These are phyloP conservation scores for Carcina quercana DNA, from an alignment of 2,888 invertebrate genomes.

Conservation along the genomic window DNA sequence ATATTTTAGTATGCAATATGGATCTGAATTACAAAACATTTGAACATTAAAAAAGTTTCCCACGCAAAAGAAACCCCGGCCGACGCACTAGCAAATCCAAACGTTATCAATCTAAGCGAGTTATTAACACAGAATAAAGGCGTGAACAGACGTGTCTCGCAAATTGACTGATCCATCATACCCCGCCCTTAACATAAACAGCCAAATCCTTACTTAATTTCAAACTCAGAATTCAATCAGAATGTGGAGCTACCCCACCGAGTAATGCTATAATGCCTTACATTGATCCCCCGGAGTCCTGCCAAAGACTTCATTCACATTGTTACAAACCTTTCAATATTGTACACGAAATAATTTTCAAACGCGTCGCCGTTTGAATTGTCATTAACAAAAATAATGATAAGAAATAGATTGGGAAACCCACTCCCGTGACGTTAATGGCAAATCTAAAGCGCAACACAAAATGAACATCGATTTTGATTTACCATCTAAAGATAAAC, in stretches of 20 bases:
- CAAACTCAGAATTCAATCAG: constrained; percentile 73
- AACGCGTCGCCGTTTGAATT: constrained; percentile 57
- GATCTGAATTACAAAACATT: too few relatives aligned
- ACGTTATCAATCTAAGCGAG: constrained; percentile 9
- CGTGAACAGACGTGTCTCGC: constrained; percentile 47
- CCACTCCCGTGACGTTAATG: constrained; percentile 1
- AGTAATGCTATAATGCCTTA: constrained; percentile 70
- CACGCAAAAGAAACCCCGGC: too few relatives aligned
- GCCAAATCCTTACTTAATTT: constrained; percentile 74
- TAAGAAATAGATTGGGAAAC: too few relatives aligned
- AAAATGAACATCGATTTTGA: constrained; percentile 53
- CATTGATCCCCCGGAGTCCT: constrained; percentile 56
- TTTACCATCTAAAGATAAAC: constrained; percentile 57
- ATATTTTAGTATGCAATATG: too few relatives aligned
- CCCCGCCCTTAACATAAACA: constrained; percentile 64
- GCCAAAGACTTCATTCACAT: constrained; percentile 52
- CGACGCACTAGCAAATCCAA: too few relatives aligned
- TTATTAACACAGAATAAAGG: constrained; percentile 39
- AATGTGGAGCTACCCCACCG: constrained; percentile 63
- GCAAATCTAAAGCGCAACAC: constrained; percentile 24
- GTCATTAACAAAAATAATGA: too few relatives aligned
- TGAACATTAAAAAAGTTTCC: too few relatives aligned
- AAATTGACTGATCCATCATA: constrained; percentile 65
- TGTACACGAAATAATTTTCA: constrained; percentile 74
- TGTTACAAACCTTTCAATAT: constrained; percentile 70